Base-by-base conservation (phyloP, 1,140 invertebrate genomes). In the Panulirus ornatus region DNA sequence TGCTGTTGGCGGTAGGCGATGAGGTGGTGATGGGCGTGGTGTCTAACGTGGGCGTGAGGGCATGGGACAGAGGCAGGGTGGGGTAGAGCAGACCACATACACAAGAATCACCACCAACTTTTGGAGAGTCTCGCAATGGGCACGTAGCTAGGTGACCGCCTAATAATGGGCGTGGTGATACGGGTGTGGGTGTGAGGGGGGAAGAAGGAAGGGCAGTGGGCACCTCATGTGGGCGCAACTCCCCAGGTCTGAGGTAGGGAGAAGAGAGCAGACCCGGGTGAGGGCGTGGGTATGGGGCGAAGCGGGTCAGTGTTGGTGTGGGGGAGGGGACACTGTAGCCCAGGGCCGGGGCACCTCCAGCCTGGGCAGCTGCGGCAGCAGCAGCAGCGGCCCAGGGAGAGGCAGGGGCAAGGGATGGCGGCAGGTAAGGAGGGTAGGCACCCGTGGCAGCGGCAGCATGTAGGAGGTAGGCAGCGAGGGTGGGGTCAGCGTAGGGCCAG, bases 401-500 rank as follows among this genome's bases (percentile, higher is more conserved):
- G 2, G 58, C 70, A 9, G 79, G 79, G 3, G 79, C 51, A 22
- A 89, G 81, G 27, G 87, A 51, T 27, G 87, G 87, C 44, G 87
- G 87, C 42, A 89, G 70, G 70, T 89, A 84, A 30, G 87, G 87
- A 34, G 87, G 87, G 36, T 82, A 89, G 44, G 87, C 79, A 19
- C 87, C 87, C 9, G 87, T 83, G 71, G 92, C 91, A 27, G 97
- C 97, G 0, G 97, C 97, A 0, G 97, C 97, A 92, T 98, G 97
- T 0, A 98, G 94, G 8, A 99, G 95, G 27, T 97, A 97, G 0
- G 97, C 97, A 1, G 98, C 98, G 91, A 99, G 96, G 0, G 97
- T 96, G 9, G 98, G 98, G 93, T 99, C 98, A 0, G 97, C 97
- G 93, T 98, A 98, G 0, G 98, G 98, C 98, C 98, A 99, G 0